A percentile compares a stretch with the other conserved stretches of the same genome.
Evolutionary conservation across 2,888 invertebrate species (phyloP).

Genomic region (Cheiracanthium punctorium): DNA sequence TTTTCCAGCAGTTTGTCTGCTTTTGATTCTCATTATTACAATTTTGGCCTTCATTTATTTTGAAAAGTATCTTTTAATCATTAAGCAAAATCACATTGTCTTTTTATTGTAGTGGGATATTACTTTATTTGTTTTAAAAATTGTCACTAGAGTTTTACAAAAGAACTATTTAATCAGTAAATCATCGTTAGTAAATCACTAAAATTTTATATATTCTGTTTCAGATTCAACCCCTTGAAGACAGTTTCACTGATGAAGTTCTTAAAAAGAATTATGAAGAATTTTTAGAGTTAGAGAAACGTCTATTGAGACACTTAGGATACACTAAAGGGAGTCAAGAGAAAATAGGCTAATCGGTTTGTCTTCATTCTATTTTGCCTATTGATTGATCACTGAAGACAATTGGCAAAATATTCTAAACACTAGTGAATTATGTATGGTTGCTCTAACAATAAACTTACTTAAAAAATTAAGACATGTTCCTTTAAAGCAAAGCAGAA

Average conservation of each 20-base stretch:
- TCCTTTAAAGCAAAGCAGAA: too few relatives aligned
- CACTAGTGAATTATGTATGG: too few relatives aligned
- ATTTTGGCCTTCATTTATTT: too few relatives aligned
- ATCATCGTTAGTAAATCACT: neutral
- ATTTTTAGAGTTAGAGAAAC: constrained; percentile 22
- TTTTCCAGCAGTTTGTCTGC: too few relatives aligned
- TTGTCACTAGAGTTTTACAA: neutral
- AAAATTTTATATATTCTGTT: neutral
- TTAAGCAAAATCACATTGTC: neutral
- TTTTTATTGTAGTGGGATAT: neutral
- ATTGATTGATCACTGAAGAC: too few relatives aligned
- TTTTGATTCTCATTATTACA: too few relatives aligned
- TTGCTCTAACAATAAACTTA: too few relatives aligned
- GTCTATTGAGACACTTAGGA: constrained; percentile 11
- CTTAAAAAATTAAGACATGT: too few relatives aligned
- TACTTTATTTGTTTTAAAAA: neutral
- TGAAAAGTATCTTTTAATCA: neutral
- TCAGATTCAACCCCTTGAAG: neutral
- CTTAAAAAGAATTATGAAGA: constrained; percentile 11
- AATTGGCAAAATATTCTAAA: too few relatives aligned
- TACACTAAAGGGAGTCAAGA: neutral
- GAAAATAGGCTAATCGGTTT: too few relatives aligned
- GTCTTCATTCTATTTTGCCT: too few relatives aligned
- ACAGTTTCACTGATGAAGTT: constrained; percentile 18
- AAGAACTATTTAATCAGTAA: neutral